Base-by-base conservation (phyloP, 2,113 vertebrate genomes). In the Sebastes fasciatus region DNA sequence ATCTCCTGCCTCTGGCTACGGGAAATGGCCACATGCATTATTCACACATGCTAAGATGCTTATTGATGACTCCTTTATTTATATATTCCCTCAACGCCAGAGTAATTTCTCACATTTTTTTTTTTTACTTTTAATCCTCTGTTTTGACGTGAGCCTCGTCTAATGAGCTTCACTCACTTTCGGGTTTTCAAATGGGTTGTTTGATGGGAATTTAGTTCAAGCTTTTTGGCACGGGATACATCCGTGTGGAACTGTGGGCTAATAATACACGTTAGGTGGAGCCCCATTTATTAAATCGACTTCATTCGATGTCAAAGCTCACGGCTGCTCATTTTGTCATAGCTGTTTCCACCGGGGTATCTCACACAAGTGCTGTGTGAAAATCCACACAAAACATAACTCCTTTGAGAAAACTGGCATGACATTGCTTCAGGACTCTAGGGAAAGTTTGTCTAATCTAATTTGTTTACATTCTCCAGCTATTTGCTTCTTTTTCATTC, bases 1-100 rank as follows among this genome's bases (percentile, higher is more conserved):
- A 93, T 88, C 90, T 86, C 75, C 83, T 80, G 88, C 93, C 91
- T 82, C 86, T 83, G 85, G 94, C 93, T 87, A 91, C 80, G 89
- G 93, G 90, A 94, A 94, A 94, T 93, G 89, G 87, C 89, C 88
- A 61, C 89, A 93, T 94, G 82, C 87, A 94, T 94, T 94, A 94
- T 94, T 94, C 91, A 94, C 73, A 88, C 71, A 84, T 85, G 86
- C 90, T 94, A 91, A 92, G 91, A 93, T 93, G 88, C 80, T 93
- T 92, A 93, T 94, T 94, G 93, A 94, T 92, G 91, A 91, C 72
- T 89, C 74, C 74, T 91, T 93, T 90, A 91, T 93, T 89, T 92
- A 91, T 92, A 88, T 88, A 93, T 90, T 92, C 89, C 81, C 80
- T 70, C 74, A 77, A 81, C n/a, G 7, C 62, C 85, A 26, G 49